A percentile compares a stretch with the other conserved stretches of the same genome.
Conservation (phyloP, 2,113 vertebrate genomes). For the Cervus canadensis region DNA sequence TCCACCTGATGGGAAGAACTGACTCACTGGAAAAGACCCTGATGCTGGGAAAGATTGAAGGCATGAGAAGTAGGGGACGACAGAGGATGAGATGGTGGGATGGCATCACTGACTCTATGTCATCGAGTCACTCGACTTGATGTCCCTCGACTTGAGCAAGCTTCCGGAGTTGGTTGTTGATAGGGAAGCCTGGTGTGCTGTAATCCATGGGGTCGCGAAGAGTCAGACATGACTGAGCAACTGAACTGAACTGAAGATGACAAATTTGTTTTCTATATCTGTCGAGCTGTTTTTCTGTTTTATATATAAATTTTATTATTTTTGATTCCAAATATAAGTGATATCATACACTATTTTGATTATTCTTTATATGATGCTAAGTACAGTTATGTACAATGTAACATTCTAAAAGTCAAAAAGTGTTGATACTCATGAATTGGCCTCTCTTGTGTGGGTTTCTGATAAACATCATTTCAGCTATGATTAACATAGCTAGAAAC, state of each 20-base stretch:
- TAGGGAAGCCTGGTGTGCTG: not conserved
- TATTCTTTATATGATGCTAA: not conserved
- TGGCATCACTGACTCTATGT: not conserved
- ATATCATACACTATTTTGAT: not conserved
- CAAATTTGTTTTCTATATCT: not conserved
- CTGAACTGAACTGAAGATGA: not conserved
- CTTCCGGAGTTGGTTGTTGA: not conserved
- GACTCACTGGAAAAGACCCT: not conserved
- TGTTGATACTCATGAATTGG: not conserved
- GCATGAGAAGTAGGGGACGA: not conserved
- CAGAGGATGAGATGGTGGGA: not conserved
- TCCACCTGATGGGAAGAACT: not conserved
- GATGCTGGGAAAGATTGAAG: not conserved
- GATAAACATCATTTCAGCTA: not conserved
- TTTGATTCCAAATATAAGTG: not conserved
- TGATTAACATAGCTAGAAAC: slow-evolving; percentile 48
- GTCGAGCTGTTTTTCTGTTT: not conserved
- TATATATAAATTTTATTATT: not conserved
- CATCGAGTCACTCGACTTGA: not conserved
- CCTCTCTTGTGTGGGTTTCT: not conserved
- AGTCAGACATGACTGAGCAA: not conserved
- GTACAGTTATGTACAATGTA: not conserved
- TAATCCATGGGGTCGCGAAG: accelerated
- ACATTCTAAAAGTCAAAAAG: not conserved
- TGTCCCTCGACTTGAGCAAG: not conserved